phyloP scores from a whole-genome alignment of 1,140 invertebrate genomes.

The Scaptomyza graminum region DNA sequence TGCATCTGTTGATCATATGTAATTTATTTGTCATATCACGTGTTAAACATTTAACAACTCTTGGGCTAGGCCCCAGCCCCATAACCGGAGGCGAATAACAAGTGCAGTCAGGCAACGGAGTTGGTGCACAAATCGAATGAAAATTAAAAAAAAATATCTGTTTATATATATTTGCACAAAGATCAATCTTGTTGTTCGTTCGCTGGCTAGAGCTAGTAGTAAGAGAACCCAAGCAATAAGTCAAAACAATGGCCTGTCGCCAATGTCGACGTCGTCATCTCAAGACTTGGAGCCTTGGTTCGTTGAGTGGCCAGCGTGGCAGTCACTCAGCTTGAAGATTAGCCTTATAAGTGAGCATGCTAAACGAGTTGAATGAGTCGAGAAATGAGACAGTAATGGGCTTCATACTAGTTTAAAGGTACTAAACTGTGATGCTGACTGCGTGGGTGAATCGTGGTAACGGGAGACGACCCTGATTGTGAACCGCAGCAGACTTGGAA shows the following conservation, averaged over 20 bases:
- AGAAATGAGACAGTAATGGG: constrained; percentile 76
- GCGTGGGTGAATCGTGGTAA: constrained; percentile 59
- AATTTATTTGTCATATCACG: constrained; percentile 81
- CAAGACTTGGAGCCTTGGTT: constrained; percentile 7
- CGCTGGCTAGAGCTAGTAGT: constrained; percentile 40
- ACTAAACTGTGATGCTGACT: constrained; percentile 10
- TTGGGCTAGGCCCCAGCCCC: constrained; percentile 56
- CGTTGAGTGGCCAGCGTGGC: constrained; percentile 47
- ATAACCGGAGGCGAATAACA: constrained; percentile 65
- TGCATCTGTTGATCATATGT: constrained; percentile 67
- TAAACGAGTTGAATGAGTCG: constrained; percentile 75
- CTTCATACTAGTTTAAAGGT: constrained; percentile 60
- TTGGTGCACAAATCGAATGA: constrained; percentile 58
- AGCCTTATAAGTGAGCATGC: constrained; percentile 64
- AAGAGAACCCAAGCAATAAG: constrained; percentile 70
- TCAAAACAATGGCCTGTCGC: constrained; percentile 81
- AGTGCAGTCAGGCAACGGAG: constrained; percentile 51
- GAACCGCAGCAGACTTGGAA: background rate
- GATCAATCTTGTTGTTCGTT: constrained; percentile 62
- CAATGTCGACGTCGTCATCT: constrained; percentile 66
- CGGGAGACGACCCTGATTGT: constrained; percentile 61
- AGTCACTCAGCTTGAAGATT: constrained; percentile 72
- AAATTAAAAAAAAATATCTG: constrained; percentile 35
- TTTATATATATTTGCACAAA: constrained; percentile 69
- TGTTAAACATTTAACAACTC: constrained; percentile 80